phyloP scores from a whole-genome alignment of 2,797 vertebrate genomes.

The Scarus forsteni region DNA sequence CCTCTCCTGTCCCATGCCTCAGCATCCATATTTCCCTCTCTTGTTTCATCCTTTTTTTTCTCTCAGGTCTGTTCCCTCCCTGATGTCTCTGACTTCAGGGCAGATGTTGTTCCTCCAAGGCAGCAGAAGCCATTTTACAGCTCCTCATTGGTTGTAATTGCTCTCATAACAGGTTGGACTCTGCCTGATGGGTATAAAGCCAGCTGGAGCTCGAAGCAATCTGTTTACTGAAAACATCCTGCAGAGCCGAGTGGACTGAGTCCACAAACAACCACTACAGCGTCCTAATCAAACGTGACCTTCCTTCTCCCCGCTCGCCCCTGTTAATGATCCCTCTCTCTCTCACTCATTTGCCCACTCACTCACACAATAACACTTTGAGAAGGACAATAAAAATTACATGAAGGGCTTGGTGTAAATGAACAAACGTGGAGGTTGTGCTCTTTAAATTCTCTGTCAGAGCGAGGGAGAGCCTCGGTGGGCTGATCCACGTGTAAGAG shows the following conservation, averaged over 20 bases:
- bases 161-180: constrained; percentile 20
- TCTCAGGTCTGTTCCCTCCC: neutral
- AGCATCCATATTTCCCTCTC: no score
- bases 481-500: neutral
- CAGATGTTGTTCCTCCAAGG: constrained; percentile 39
- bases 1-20: no score
- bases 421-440: neutral
- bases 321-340: constrained; percentile 5
- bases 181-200: constrained; percentile 32
- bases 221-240: constrained; percentile 40
- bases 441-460: neutral
- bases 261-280: constrained; percentile 18
- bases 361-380: neutral
- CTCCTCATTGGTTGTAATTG: constrained; percentile 45
- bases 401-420: constrained; percentile 12
- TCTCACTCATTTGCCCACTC: neutral
- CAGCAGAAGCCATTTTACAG: constrained; percentile 39
- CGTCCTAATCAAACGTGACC: constrained; percentile 51
- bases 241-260: neutral
- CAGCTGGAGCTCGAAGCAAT: constrained; percentile 41
- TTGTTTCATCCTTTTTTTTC: no score
- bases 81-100: constrained; percentile 25
- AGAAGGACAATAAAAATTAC: constrained; percentile 2
- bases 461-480: neutral
- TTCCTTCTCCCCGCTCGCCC: constrained; percentile 26